These are phyloP conservation scores for Ochotona princeps DNA, from an alignment of 2,113 vertebrate genomes.

Conservation along the genomic window DNA sequence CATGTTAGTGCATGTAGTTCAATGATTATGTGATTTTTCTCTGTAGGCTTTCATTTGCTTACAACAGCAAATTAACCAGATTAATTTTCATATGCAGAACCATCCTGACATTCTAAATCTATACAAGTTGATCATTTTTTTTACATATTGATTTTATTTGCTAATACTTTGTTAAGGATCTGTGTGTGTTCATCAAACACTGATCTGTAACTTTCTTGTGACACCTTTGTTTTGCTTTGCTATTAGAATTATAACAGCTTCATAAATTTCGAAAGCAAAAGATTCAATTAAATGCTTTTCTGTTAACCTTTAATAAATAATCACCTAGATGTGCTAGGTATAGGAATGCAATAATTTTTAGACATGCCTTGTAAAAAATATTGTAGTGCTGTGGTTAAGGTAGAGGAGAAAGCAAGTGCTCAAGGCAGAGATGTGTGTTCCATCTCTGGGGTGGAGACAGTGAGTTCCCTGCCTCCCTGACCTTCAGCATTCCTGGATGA, in stretches of 20 bases:
- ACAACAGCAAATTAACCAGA: not conserved
- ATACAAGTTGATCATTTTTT: not conserved
- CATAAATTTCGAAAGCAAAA: not conserved
- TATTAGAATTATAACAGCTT: not conserved
- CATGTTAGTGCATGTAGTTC: not conserved
- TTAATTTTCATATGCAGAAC: not conserved
- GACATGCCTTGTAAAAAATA: not conserved
- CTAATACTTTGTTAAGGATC: not conserved
- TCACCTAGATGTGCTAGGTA: not conserved
- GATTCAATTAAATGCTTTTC: not conserved
- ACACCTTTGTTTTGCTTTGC: not conserved
- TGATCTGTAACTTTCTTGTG: not conserved
- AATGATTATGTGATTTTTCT: conserved; percentile 20
- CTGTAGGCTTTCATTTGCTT: not conserved
- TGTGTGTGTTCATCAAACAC: not conserved
- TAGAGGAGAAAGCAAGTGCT: not conserved
- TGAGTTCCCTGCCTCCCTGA: not conserved
- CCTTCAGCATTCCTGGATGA: not conserved
- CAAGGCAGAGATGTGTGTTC: not conserved
- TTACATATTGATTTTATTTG: not conserved
- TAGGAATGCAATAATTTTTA: not conserved
- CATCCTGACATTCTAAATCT: not conserved
- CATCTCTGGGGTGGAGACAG: not conserved
- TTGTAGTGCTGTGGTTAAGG: not conserved
- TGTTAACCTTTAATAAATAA: not conserved